Base-by-base conservation (phyloP, 2,113 vertebrate genomes). In the Engystomops pustulosus region DNA sequence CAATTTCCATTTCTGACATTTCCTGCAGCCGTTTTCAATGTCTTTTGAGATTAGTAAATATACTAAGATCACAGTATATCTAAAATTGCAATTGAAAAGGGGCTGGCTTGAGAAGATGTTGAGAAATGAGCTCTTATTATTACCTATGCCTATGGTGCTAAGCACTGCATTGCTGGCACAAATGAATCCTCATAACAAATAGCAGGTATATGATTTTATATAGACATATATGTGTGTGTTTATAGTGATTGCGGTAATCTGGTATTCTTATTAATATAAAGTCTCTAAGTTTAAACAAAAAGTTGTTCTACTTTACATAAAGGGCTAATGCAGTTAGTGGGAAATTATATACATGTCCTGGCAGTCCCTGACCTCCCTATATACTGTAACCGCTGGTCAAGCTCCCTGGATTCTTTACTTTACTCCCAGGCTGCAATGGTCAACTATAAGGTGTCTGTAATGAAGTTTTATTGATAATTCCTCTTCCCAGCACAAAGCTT, bases 1-100 rank as follows among this genome's bases (percentile, higher is more conserved):
- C 68, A 12, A 41, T 58, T 58, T 82, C 12, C 14, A 82, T 60
- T 45, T 82, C 20, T 71, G 60, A 27, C n/a, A 41, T 55, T 71
- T 81, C 20, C 25, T 32, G 11, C 49, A 60, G 51, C 44, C 4
- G 25, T 18, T 80, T 47, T 80, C 58, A 27, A 55, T 71, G 20
- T 41, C 34, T 30, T 71, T 41, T 82, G 32, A 44, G 58, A 30
- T 44, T 58, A 30, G 15, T 82, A n/a, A 72, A 45, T 60, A 58
- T 38, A 58, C 58, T 25, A 5, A 47, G 53, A 4, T 17, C 12
- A 47, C 2, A 49, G 17, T 8, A 27, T 72, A 32, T 15, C 18
- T 34, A 20, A 12, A n/a, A 55, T 36, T 4, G n/a, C 51, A 41
- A 25, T 15, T 34, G 71, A n/a, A 76, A 32, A 36, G 72, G 30